Conservation (phyloP, 2,113 vertebrate genomes). For the Carassius carassius region DNA sequence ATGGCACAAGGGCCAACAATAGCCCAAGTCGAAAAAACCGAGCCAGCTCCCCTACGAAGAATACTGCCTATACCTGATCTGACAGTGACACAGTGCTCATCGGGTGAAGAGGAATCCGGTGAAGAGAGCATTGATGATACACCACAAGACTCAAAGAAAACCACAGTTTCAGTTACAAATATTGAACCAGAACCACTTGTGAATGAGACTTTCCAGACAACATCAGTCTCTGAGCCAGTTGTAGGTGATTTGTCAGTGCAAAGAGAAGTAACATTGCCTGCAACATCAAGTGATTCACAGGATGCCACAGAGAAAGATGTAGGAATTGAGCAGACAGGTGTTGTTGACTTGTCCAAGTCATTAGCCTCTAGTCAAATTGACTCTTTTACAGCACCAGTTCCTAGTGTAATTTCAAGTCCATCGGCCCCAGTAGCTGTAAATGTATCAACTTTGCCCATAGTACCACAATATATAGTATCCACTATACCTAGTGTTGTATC, state of each 20-base stretch:
- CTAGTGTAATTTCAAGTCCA: conserved; percentile 53
- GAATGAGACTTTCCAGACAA: conserved; percentile 41
- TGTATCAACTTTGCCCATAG: conserved; percentile 74
- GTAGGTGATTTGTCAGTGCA: conserved; percentile 20
- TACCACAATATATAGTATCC: conserved; percentile 76
- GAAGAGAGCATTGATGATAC: conserved; percentile 76
- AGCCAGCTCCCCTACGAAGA: conserved; percentile 73
- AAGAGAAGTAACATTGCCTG: conserved; percentile 39
- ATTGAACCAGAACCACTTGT: conserved; percentile 51
- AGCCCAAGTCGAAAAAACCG: conserved; percentile 31
- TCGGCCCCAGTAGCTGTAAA: conserved; percentile 60
- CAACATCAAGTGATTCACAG: neutral
- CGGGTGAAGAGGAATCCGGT: conserved; percentile 88
- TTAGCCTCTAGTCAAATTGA: conserved; percentile 31
- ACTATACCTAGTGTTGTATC: conserved; percentile 73
- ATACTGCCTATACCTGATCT: conserved; percentile 92
- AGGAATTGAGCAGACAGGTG: conserved; percentile 51
- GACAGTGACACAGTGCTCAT: conserved; percentile 96
- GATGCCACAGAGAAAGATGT: conserved; percentile 19
- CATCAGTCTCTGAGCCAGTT: conserved; percentile 37
- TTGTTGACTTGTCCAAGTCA: conserved; percentile 69
- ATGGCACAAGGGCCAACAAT: conserved; percentile 63
- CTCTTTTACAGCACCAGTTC: conserved; percentile 24
- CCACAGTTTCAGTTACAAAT: conserved; percentile 59
- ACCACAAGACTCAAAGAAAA: conserved; percentile 72